Evolutionary conservation across 2,113 vertebrate genomes (phyloP), one percentile per base, ranked within the genome.

Genomic region (Clarias magur): DNA sequence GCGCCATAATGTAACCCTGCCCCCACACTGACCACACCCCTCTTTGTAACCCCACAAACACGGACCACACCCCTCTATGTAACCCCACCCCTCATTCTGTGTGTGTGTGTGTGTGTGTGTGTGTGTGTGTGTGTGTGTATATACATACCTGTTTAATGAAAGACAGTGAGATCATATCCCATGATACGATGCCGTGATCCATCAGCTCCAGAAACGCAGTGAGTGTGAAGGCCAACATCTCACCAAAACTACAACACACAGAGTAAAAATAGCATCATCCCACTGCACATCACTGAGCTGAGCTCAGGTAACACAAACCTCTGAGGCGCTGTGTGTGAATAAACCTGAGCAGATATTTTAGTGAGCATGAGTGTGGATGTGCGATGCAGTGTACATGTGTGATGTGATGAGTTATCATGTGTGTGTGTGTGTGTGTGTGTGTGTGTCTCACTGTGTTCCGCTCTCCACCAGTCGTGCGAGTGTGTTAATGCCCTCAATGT

Each of bases 131-230:
- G 76, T 59, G 23, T 56, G 76, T 27, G n/a, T 17, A 27, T 42
- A 3, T 57, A 88, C 85, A 72, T 91, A 97, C 98, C 97, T 99
- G 98, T 92, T 99, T 99, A 92, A 99, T 99, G 90, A 99, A 99
- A 90, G 96, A 97, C 90, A 98, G 91, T 1, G 98, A 99, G 90
- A 99, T 96, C 92, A 98, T 96, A 93, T 99, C 98, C 98, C 98
- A 99, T 73, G 98, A 99, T 78, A 99, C 96, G 23, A 99, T 99
- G 81, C 98, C 97, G 2, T 99, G 98, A 92, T 99, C 98, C 98
- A 99, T 99, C 86, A 99, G 96, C 94, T 99, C 98, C 93, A 99
- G 94, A 93, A 99, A 99, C 89, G 98, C 98, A 15, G 98, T 99
- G 94, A 99, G 95, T 89, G 98, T 98, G 94, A 99, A 99, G 90